Conservation (phyloP, 2,888 invertebrate genomes). For the Xestia ashworthii region DNA sequence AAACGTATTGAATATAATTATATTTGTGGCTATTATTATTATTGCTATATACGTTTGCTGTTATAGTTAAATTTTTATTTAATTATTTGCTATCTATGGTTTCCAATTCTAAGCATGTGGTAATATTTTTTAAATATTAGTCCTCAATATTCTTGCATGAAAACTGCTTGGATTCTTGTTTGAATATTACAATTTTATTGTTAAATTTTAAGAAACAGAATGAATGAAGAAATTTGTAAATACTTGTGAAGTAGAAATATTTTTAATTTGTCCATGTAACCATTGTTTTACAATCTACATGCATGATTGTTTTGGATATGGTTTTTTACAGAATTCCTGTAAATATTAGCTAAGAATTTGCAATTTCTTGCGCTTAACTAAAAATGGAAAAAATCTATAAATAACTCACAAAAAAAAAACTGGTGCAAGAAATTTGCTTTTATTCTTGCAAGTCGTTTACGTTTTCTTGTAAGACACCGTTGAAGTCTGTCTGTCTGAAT, state of each 20-base stretch:
- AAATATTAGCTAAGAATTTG: constrained; percentile 11
- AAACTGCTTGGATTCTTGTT: constrained; percentile 46
- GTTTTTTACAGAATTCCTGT: constrained; percentile 1
- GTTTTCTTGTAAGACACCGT: background rate
- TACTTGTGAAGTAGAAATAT: constrained; percentile 15
- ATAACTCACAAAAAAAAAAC: background rate
- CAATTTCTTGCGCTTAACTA: background rate
- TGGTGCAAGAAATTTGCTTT: constrained; percentile 5
- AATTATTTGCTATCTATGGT: constrained; percentile 52
- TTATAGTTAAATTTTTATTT: constrained; percentile 41
- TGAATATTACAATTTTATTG: constrained; percentile 20
- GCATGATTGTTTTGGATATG: constrained; percentile 20
- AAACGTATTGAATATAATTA: constrained; percentile 58
- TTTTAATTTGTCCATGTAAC: background rate
- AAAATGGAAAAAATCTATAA: background rate
- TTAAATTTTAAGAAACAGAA: background rate
- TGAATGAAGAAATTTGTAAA: constrained; percentile 29
- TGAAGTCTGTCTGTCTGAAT: too few species aligned
- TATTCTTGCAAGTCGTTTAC: constrained; percentile 52
- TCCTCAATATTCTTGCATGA: constrained; percentile 54
- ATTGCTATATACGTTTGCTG: constrained; percentile 73
- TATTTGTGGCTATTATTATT: constrained; percentile 71
- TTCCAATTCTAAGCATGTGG: constrained; percentile 55
- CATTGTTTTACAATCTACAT: constrained; percentile 3
- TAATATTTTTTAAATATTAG: constrained; percentile 32